Conservation (phyloP, 2,797 vertebrate genomes). For the Centroberyx gerrardi region DNA sequence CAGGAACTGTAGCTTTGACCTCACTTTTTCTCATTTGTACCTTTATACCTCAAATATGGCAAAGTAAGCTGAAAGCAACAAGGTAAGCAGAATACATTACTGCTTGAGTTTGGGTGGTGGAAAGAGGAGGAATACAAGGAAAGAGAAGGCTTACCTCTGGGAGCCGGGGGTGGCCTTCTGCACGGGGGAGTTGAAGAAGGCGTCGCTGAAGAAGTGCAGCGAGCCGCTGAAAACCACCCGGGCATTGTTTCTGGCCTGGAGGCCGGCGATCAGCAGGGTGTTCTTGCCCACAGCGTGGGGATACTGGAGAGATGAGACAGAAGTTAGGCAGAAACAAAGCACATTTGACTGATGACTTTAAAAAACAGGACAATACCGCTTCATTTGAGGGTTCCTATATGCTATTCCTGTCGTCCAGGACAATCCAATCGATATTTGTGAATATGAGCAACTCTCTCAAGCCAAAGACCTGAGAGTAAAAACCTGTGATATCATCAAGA, state of each 20-base stretch:
- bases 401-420: too few species aligned
- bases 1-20: too few species aligned
- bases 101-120: too few species aligned
- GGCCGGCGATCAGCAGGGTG: slow-evolving; percentile 95
- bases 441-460: too few species aligned
- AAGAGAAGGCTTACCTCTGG: slow-evolving; percentile 82
- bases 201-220: slow-evolving; percentile 96
- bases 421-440: too few species aligned
- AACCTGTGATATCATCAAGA: too few species aligned
- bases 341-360: background rate
- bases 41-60: too few species aligned
- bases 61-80: too few species aligned
- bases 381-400: background rate
- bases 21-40: too few species aligned
- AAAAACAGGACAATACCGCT: background rate
- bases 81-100: too few species aligned
- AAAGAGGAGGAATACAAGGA: background rate
- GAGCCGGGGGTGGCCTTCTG: slow-evolving; percentile 93
- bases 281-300: slow-evolving; percentile 98
- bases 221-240: slow-evolving; percentile 97
- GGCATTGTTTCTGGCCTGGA: slow-evolving; percentile 98
- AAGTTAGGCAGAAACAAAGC: background rate
- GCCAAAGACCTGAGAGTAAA: too few species aligned
- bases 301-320: slow-evolving; percentile 84
- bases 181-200: slow-evolving; percentile 95